These are phyloP conservation scores for Brachionus asplanchnoidis DNA, from an alignment of 1,140 invertebrate species.

Conservation along the genomic window DNA sequence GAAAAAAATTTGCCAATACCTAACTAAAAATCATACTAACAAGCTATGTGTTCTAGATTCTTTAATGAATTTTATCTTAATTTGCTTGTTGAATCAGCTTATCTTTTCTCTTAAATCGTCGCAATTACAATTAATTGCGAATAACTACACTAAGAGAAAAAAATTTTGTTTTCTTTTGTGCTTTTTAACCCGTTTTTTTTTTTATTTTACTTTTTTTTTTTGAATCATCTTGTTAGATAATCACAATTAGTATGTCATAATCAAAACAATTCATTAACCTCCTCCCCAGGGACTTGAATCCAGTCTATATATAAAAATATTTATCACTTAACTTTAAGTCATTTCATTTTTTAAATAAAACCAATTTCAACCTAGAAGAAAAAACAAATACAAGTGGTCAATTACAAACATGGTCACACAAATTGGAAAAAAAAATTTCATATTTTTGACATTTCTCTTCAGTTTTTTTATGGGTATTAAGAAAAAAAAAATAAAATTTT, in stretches of 20 bases:
- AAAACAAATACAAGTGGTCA: not conserved
- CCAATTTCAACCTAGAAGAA: not conserved
- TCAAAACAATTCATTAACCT: not conserved
- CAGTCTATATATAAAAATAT: conserved; percentile 1
- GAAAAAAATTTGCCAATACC: conserved; percentile 24
- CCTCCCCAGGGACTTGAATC: not conserved
- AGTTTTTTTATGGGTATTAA: not conserved
- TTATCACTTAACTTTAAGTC: conserved; percentile 20
- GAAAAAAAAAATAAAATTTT: not conserved
- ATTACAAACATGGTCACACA: not conserved
- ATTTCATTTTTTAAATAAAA: not conserved
- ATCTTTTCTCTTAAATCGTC: not conserved
- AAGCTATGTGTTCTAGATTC: not conserved
- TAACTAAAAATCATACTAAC: conserved; percentile 23
- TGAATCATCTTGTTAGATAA: conserved; percentile 11
- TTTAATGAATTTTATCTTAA: conserved; percentile 22
- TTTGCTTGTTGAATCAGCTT: conserved; percentile 21
- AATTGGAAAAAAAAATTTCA: not conserved
- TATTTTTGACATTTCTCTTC: not conserved
- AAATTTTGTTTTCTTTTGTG: conserved; percentile 35
- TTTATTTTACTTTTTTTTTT: too few relatives aligned
- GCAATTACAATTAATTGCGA: conserved; percentile 28
- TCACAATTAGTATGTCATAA: not conserved
- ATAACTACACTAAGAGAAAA: conserved; percentile 31
- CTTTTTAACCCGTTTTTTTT: conserved; percentile 5